Evolutionary conservation across 2,113 vertebrate species (phyloP), one percentile per base, ranked within the genome.

Genomic region (Melanostigma gelatinosum): DNA sequence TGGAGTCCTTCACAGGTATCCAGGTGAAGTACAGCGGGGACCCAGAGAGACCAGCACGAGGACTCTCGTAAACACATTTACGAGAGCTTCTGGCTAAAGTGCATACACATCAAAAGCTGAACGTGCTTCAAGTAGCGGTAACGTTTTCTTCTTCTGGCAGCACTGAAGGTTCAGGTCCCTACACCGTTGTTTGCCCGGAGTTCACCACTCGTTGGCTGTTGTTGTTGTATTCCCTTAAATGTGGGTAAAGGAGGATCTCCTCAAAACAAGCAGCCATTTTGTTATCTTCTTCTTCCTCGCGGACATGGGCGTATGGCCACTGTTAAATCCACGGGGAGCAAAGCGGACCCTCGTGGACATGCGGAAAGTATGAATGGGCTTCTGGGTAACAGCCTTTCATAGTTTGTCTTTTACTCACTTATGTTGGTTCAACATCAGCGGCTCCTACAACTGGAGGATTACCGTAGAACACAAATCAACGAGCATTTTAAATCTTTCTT

Each of bases 21-120:
- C 27, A 27, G 1, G 4, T 67, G 1, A 15, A 64, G 40, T 38
- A 13, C 27, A 66, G 15, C 8, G 57, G 7, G 32, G n/a, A 52
- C 36, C 32, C 2, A 76, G 6, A 66, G 13, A 75, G 32, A 68
- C 50, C 60, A 77, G 48, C 9, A 22, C 24, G 1, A 75, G 52
- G 50, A 64, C 70, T 29, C 29, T 29, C 2, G 29, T 29, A 29
- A 58, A 29, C 64, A 54, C 63, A 74, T 65, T 71, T 77, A 69
- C 48, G 50, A 11, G 29, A 27, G 72, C 63, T 40, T 64, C 63
- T 60, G 42, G 32, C 58, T 52, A 4, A 69, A 16, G 34, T 29
- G 63, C 27, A 40, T 13, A 1, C 54, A 42, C 2, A 38, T 24
- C 7, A 66, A 72, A 72, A 24, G 4, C 57, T 65, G 5, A 40